Evolutionary conservation across 2,113 vertebrate species (phyloP), one percentile per base, ranked within the genome.

Genomic region (Centropus unirufus): DNA sequence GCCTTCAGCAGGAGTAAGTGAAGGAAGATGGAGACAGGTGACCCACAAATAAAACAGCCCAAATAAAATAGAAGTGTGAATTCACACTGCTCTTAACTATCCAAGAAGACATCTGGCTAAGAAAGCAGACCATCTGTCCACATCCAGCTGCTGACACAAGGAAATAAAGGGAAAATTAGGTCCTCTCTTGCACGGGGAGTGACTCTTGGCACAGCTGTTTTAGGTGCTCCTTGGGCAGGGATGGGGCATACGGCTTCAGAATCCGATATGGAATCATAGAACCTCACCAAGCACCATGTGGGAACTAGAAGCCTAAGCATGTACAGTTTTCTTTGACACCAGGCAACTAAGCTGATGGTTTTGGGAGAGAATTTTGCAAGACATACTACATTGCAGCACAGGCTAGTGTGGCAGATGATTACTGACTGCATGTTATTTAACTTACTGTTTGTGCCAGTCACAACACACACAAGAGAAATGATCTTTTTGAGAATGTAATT

Each of bases 161-260:
- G 4, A 4, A 8, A 13, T 13, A 4, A 26, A 32, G 2, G 67
- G 21, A 78, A 59, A 68, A 64, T 3, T 4, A 57, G 69, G 9
- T 11, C 14, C 27, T 62, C 9, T 32, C 30, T 27, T 7, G 2
- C 49, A 4, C 11, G 30, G 0, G 0, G 54, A 39, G 14, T 1
- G 6, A 19, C 46, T n/a, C 13, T 12, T 64, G 51, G 32, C 5
- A 5, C 0, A 17, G 24, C 8, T 5, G 4, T 27, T 34, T 8
- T 32, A 27, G 29, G 32, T 19, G 7, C 34, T 29, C 7, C 62
- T 54, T 5, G 9, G 54, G 40, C 20, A 23, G 30, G 17, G n/a
- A 54, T 19, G 77, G 17, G 49, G 8, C 12, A 4, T 2, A 27
- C 1, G 11, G 46, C 36, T 57, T 47, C 16, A 22, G 46, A 58